Base-by-base conservation (phyloP, 1,140 invertebrate genomes). In the Eueides isabella region DNA sequence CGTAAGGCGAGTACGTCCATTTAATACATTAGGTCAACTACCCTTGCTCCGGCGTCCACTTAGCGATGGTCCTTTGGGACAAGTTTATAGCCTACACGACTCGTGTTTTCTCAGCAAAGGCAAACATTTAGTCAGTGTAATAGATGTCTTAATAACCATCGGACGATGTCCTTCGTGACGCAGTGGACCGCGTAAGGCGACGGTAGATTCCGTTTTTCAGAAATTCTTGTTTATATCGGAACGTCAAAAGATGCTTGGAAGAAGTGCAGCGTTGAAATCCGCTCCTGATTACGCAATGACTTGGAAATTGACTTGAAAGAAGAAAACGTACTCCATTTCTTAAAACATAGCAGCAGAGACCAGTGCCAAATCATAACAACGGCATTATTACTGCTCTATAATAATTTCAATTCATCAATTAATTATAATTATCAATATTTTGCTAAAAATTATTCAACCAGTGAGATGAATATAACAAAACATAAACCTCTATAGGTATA, bases 1-100 rank as follows among this genome's bases (percentile, higher is more conserved):
- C 48, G 19, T 55, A 55, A 55, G 48, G 48, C 48, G 26, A 23
- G 19, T 23, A 19, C 48, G n/a, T 28, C 63, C 67, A 70, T 30
- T 71, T 48, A 71, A 71, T 71, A 33, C 31, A 41, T 61, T 61
- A 64, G 69, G 69, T 71, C 69, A 71, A 71, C 31, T 30, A 33
- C 31, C 35, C 61, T 62, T 29, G 48, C 64, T 64, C 23, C 38
- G 9, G 38, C 61, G 61, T 44, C 61, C 69, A 71, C 61, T 71
- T 71, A 71, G 48, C 69, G 61, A 38, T 29, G 29, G 48, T 69
- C 67, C 48, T 48, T 29, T 2, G 48, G 67, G 67, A 69, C 67
- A 5, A 55, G 19, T 61, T 69, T 61, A 63, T 55, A 61, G 35
- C 12, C 67, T 33, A 29, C 14, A 28, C 29, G 16, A 35, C 23